Conservation (phyloP, 2,797 vertebrate species). For the Falco berigora region DNA sequence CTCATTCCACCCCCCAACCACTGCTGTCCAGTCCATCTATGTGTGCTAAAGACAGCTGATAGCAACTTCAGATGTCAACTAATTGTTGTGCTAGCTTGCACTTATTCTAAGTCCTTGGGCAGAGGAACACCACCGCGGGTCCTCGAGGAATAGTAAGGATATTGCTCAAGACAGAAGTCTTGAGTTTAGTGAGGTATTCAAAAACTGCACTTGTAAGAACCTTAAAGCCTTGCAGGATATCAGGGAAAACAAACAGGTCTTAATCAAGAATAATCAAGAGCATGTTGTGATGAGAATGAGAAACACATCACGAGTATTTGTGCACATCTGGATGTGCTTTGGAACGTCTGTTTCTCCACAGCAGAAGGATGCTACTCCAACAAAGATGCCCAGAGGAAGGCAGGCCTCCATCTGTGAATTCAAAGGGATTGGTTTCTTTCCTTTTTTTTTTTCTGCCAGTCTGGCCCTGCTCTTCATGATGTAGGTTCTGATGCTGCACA, state of each 20-base stretch:
- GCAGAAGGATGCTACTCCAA: background rate
- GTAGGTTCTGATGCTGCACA: conserved; percentile 6
- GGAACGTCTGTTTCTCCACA: background rate
- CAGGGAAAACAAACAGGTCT: conserved; percentile 8
- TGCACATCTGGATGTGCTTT: conserved; percentile 68
- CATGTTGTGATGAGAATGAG: conserved; percentile 37
- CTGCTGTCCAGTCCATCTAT: background rate
- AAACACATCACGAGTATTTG: conserved; percentile 31
- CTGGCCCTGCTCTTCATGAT: conserved; percentile 2
- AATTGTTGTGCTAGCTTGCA: background rate
- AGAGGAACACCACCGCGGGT: background rate
- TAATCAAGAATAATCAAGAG: conserved; percentile 48
- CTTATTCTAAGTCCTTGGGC: background rate
- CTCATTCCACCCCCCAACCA: background rate
- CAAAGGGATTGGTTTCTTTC: background rate
- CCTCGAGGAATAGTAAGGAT: background rate
- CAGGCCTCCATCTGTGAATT: conserved; percentile 48
- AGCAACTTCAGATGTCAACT: background rate
- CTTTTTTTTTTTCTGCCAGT: background rate
- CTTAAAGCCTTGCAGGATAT: background rate
- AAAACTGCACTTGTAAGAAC: background rate
- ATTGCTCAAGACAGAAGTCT: background rate
- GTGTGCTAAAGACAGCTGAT: background rate
- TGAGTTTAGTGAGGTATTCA: conserved; percentile 2
- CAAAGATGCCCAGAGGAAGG: conserved; percentile 47